A percentile compares a stretch with the other conserved stretches of the same genome.
Evolutionary conservation across 2,113 vertebrate species (phyloP).

Genomic region (Regulus satrapa): DNA sequence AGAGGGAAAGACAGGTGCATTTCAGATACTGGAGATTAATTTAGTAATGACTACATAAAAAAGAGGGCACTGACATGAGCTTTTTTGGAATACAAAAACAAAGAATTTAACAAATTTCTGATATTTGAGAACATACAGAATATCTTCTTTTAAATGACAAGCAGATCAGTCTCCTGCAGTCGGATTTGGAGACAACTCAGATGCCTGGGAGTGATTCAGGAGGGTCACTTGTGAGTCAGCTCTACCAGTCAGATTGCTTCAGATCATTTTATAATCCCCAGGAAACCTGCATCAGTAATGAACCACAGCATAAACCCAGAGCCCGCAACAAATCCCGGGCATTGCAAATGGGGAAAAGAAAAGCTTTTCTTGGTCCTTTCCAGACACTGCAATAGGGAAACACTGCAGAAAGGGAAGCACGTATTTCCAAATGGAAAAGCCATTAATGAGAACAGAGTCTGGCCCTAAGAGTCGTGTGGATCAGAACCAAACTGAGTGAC

Average conservation of each 20-base stretch:
- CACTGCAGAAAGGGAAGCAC: not conserved
- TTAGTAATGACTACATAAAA: not conserved
- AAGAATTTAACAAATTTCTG: not conserved
- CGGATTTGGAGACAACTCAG: not conserved
- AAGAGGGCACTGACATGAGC: not conserved
- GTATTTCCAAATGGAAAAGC: not conserved
- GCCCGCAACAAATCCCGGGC: not conserved
- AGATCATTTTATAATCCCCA: not conserved
- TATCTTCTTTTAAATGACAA: not conserved
- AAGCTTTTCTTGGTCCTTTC: not conserved
- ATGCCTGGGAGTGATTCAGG: not conserved
- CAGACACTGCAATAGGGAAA: not conserved
- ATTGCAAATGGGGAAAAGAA: not conserved
- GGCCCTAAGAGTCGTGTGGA: fast-evolving
- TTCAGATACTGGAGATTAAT: not conserved
- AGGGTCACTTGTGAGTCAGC: slow-evolving; percentile 20
- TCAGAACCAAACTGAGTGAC: not conserved
- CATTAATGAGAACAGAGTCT: not conserved
- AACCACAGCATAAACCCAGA: not conserved
- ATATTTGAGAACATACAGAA: not conserved
- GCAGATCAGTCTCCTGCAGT: not conserved
- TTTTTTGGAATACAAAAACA: not conserved
- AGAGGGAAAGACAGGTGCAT: not conserved
- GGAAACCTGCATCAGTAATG: not conserved
- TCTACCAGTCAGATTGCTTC: not conserved